Evolutionary conservation across 2,113 vertebrate species (phyloP), one percentile per base, ranked within the genome.

Genomic region (Sitta europaea): DNA sequence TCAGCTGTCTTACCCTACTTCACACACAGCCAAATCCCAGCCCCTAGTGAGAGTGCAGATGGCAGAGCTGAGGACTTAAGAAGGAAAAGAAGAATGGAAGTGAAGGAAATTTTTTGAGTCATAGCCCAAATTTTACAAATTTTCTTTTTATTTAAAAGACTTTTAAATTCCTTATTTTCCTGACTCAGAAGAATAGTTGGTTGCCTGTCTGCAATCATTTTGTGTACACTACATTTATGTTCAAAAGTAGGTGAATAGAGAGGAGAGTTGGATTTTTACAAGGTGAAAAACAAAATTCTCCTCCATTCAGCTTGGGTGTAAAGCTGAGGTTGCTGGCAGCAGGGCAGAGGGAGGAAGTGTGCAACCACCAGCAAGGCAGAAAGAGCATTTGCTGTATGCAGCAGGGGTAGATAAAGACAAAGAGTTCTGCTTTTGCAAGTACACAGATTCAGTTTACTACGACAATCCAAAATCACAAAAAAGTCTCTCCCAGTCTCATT

Each of bases 361-460:
- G 66, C 66, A 96, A 85, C 93, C 77, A 82, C 84, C 77, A 67
- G 72, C 48, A 57, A 89, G 76, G 58, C 40, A 89, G 54, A 90
- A 85, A 61, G 38, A 86, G 20, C 4, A 1, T 31, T 88, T 71
- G 22, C 88, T 66, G 42, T 28, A 53, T 21, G 47, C 38, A 80
- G 58, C 54, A 82, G 12, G 9, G 50, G 45, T 9, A 72, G 62
- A 73, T 40, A 76, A 81, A 51, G 36, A 73, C 36, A 1, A 90
- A 28, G 22, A 91, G 71, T 96, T 90, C 90, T 85, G 70, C 74
- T 96, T 94, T 82, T 89, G 31, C 36, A 55, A 68, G 48, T 45
- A 42, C 0, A 1, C 24, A 85, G 38, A 33, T 72, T 91, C 58
- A 38, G 18, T 73, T 90, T 58, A 55, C 55, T 61, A 85, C 25